Conservation (phyloP, 2,113 vertebrate genomes). For the Varanus komodoensis region DNA sequence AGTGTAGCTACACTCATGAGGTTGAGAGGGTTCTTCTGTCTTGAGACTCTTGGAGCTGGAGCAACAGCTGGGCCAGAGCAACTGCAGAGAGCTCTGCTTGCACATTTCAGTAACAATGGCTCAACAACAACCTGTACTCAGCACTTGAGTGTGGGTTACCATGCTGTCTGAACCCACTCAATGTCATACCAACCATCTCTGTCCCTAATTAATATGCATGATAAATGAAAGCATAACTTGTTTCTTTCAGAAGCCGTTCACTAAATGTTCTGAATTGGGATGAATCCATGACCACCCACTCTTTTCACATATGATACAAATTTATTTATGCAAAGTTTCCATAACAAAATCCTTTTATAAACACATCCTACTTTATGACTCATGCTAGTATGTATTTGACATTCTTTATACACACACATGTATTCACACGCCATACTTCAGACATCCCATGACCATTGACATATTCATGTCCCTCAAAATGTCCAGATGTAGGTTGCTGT, state of each 20-base stretch:
- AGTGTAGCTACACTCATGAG: not conserved
- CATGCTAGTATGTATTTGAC: not conserved
- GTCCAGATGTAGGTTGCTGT: conserved; percentile 12
- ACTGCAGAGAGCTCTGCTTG: not conserved
- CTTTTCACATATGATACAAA: not conserved
- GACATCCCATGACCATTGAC: not conserved
- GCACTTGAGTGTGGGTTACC: no score
- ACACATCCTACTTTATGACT: not conserved
- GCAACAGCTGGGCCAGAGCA: not conserved
- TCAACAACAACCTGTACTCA: no score
- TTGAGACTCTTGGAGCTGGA: not conserved
- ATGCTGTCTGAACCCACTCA: no score
- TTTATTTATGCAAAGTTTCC: conserved; percentile 7
- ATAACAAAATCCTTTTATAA: not conserved
- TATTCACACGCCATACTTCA: not conserved
- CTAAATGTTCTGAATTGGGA: not conserved
- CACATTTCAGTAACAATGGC: no score
- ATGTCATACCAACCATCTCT: not conserved
- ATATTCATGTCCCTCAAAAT: not conserved
- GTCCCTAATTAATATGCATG: not conserved
- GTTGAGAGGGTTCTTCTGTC: not conserved
- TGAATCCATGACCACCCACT: not conserved
- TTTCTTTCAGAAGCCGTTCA: not conserved
- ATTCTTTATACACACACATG: not conserved
- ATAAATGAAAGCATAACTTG: not conserved